Evolutionary conservation across 2,797 vertebrate genomes (phyloP).

Genomic region (Buphagus erythrorhynchus): DNA sequence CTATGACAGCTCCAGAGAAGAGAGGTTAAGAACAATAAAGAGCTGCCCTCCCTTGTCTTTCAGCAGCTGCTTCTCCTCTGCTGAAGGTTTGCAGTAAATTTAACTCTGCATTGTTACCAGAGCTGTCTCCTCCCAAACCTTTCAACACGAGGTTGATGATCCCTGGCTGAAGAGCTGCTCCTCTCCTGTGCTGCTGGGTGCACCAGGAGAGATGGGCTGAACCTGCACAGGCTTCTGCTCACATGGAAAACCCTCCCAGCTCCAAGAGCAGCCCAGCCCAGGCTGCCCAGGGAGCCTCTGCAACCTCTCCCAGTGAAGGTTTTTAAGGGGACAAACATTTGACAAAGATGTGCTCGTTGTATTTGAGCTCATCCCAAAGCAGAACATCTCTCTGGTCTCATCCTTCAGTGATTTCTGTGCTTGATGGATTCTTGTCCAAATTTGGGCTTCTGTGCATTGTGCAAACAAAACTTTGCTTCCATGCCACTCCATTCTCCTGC

Average conservation of each 20-base stretch:
- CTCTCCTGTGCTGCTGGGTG: neutral
- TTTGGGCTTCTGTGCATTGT: neutral
- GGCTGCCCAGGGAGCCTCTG: neutral
- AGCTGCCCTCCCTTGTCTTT: neutral
- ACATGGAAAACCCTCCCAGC: neutral
- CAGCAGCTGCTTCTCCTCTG: neutral
- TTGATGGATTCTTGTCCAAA: neutral
- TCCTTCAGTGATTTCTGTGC: neutral
- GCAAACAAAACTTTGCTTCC: neutral
- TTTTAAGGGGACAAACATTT: neutral
- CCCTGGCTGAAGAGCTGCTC: neutral
- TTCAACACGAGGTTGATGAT: neutral
- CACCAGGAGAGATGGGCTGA: neutral
- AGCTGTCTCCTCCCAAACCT: slow-evolving; percentile 31
- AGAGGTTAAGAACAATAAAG: neutral
- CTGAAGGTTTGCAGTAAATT: neutral
- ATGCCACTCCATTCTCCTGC: neutral
- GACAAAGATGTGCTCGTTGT: neutral
- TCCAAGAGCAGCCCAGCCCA: neutral
- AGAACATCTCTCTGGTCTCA: neutral
- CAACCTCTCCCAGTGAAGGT: neutral
- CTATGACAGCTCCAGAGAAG: neutral
- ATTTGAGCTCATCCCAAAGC: neutral
- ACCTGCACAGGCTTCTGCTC: neutral
- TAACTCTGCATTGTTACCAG: neutral